These are phyloP conservation scores for Sorex maritimensis DNA, from an alignment of 2,797 vertebrate genomes.

Conservation along the genomic window DNA sequence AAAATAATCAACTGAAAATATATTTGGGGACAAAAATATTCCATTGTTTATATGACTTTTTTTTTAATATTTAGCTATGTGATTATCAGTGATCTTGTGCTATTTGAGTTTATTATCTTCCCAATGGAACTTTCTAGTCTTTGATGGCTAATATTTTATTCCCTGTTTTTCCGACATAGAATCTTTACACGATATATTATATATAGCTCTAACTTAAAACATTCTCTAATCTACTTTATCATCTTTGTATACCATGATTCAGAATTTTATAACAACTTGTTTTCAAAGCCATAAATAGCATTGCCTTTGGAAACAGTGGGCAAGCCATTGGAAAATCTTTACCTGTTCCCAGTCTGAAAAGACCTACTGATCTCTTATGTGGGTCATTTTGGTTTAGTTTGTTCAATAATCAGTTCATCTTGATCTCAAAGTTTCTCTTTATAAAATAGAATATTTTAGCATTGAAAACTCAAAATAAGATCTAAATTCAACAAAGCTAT, in stretches of 20 bases:
- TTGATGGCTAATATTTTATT: background rate
- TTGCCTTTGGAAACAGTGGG: background rate
- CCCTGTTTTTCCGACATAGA: background rate
- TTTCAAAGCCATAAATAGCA: conserved; percentile 1
- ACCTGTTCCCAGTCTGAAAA: conserved; percentile 5
- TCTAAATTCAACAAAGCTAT: conserved; percentile 31
- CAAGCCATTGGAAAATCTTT: background rate
- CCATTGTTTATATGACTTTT: background rate
- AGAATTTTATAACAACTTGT: conserved; percentile 4
- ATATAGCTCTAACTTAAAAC: background rate
- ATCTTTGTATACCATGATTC: background rate
- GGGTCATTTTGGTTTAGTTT: conserved; percentile 29
- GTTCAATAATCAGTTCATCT: conserved; percentile 32
- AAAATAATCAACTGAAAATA: conserved; percentile 2
- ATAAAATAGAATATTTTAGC: conserved; percentile 56
- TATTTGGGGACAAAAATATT: background rate
- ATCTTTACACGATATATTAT: background rate
- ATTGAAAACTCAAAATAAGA: conserved; percentile 61
- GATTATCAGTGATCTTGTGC: background rate
- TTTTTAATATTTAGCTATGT: background rate
- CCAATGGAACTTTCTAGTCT: background rate
- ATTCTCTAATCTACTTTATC: conserved; percentile 26
- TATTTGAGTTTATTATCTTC: background rate
- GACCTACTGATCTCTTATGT: background rate
- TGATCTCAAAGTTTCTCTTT: conserved; percentile 47